Evolutionary conservation across 2,888 invertebrate species (phyloP).

Genomic region (Lasiommata megera): DNA sequence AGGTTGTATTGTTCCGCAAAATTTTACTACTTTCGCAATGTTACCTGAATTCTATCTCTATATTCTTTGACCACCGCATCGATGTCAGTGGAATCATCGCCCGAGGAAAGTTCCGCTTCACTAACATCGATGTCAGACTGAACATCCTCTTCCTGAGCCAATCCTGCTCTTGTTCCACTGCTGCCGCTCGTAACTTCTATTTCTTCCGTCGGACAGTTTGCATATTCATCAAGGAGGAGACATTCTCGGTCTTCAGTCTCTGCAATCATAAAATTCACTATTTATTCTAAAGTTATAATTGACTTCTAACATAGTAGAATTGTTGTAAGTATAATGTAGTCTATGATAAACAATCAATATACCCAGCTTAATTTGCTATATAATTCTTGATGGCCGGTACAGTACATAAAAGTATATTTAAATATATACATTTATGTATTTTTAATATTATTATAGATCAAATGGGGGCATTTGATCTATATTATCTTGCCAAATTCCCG

Average conservation of each 20-base stretch:
- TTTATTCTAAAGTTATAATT: background rate
- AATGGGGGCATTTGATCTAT: too few species aligned
- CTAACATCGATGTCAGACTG: slow-evolving; percentile 73
- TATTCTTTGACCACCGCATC: slow-evolving; percentile 90
- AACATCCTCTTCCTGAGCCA: slow-evolving; percentile 57
- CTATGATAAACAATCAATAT: too few species aligned
- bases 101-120: slow-evolving; percentile 78
- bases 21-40: background rate
- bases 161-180: slow-evolving; percentile 47
- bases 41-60: slow-evolving; percentile 85
- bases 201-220: slow-evolving; percentile 63
- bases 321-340: too few species aligned
- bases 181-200: slow-evolving; percentile 55
- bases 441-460: too few species aligned
- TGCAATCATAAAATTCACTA: slow-evolving; percentile 38
- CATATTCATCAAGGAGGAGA: slow-evolving; percentile 80
- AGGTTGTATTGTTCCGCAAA: too few species aligned
- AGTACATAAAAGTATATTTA: too few species aligned
- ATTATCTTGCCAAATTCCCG: too few species aligned
- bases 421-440: too few species aligned
- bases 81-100: slow-evolving; percentile 87
- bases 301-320: too few species aligned
- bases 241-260: slow-evolving; percentile 82
- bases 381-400: too few species aligned
- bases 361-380: too few species aligned